phyloP scores from a whole-genome alignment of 2,797 vertebrate species.

The Cirrhinus molitorella region DNA sequence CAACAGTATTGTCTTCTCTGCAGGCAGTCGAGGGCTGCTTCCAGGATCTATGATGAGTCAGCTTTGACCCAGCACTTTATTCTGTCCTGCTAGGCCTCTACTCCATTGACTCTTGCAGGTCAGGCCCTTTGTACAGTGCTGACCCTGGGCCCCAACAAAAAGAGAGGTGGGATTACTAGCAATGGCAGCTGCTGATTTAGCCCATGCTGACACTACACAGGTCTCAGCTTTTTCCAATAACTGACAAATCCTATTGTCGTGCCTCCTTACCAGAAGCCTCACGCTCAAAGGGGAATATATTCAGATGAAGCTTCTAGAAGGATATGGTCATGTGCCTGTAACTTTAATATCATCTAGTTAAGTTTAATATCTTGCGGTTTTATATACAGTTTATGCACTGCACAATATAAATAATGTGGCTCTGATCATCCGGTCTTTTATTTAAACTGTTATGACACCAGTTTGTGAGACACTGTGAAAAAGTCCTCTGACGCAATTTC shows the following conservation, averaged over 20 bases:
- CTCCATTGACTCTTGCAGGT: constrained; percentile 71
- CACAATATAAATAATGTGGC: background rate
- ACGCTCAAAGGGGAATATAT: background rate
- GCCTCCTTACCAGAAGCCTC: constrained; percentile 17
- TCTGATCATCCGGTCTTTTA: background rate
- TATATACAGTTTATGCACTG: background rate
- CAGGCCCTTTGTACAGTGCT: constrained; percentile 71
- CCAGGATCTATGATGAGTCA: constrained; percentile 72
- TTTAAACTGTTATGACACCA: constrained; percentile 7
- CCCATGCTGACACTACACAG: constrained; percentile 70
- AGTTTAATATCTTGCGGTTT: background rate
- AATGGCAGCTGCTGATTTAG: constrained; percentile 70
- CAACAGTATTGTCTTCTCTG: constrained; percentile 26
- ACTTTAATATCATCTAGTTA: too few relatives aligned
- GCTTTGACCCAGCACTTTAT: constrained; percentile 75
- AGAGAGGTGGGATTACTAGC: constrained; percentile 69
- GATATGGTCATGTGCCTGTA: background rate
- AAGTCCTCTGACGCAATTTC: background rate
- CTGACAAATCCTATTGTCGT: constrained; percentile 72
- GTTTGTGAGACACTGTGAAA: background rate
- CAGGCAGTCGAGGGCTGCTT: background rate
- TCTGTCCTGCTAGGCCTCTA: constrained; percentile 64
- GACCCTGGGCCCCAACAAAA: constrained; percentile 68
- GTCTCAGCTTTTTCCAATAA: constrained; percentile 81
- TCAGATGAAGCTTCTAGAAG: constrained; percentile 8